Evolutionary conservation across 2,888 invertebrate species (phyloP), one percentile per base, ranked within the genome.

Genomic region (Melolontha melolontha): DNA sequence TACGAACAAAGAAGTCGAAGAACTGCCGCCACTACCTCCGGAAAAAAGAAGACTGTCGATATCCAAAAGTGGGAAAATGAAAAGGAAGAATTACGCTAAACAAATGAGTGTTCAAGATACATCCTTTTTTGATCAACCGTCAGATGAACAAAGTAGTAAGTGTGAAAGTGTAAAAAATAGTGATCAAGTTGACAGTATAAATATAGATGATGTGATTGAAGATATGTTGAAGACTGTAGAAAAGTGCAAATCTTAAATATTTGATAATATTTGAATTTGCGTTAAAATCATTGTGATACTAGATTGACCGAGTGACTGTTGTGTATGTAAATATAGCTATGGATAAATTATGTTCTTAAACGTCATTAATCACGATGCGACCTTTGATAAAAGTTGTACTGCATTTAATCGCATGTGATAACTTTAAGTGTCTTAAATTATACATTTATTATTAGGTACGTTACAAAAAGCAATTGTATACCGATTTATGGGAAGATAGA

Each of bases 61-160:
- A 40, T 76, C 75, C 7, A 75, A 76, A 70, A 75, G 73, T 41
- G 76, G 76, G 39, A 71, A 73, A 52, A 74, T 75, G 75, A 74
- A 73, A 62, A 70, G 74, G 54, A 75, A 72, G 65, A 68, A 70
- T 41, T 69, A 71, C 55, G 67, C 41, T 39, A 63, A 51, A 16
- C 71, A 70, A 29, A 47, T 14, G 11, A 66, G 68, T 29, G 39
- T 70, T 14, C 62, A 59, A n/a, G 70, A 73, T 47, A 49, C 50
- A 11, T 22, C 54, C 1, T 67, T 71, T 8, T 50, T 62, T 12
- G 34, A 50, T 11, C 27, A 64, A 14, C 57, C 68, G n/a, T 40
- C 49, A 12, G 22, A 22, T 22, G 22, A 22, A 22, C 1, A 22
- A 22, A 27, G 27, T 29, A 27, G 51, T 10, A 14, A 41, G 39